Conservation (phyloP, 2,113 vertebrate genomes). For the Tachysurus fulvidraco region DNA sequence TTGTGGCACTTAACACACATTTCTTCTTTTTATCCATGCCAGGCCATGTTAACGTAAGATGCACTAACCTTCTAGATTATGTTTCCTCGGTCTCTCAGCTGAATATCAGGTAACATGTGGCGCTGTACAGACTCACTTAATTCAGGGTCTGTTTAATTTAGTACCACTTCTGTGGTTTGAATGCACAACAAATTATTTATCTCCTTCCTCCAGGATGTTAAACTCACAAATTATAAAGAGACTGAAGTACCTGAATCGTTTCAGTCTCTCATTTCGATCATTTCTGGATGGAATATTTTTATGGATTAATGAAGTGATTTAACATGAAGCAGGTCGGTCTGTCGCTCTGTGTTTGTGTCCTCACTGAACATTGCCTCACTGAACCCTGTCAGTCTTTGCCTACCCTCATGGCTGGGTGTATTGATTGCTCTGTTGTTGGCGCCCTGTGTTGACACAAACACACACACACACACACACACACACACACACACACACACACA, state of each 20-base stretch:
- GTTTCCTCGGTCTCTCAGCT: not conserved
- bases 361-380: not conserved
- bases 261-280: not conserved
- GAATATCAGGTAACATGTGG: not conserved
- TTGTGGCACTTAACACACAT: not conserved
- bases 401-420: not conserved
- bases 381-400: conserved; percentile 32
- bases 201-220: not conserved
- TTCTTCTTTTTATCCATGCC: not conserved
- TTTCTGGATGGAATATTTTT: not conserved
- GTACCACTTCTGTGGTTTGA: not conserved
- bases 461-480: not conserved
- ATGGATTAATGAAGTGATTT: not conserved
- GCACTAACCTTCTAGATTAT: not conserved
- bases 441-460: conserved; percentile 14
- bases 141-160: conserved; percentile 10
- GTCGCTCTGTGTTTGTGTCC: conserved; percentile 8
- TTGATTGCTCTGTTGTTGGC: conserved; percentile 28
- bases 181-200: conserved; percentile 1
- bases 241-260: not conserved
- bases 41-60: not conserved
- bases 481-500: not conserved
- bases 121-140: conserved; percentile 7
- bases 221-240: not conserved
- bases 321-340: not conserved